Percentiles rank a stretch among this genome's conserved stretches.
Evolutionary conservation across 2,113 vertebrate species (phyloP).

Genomic region (Anser brachyrhynchus): DNA sequence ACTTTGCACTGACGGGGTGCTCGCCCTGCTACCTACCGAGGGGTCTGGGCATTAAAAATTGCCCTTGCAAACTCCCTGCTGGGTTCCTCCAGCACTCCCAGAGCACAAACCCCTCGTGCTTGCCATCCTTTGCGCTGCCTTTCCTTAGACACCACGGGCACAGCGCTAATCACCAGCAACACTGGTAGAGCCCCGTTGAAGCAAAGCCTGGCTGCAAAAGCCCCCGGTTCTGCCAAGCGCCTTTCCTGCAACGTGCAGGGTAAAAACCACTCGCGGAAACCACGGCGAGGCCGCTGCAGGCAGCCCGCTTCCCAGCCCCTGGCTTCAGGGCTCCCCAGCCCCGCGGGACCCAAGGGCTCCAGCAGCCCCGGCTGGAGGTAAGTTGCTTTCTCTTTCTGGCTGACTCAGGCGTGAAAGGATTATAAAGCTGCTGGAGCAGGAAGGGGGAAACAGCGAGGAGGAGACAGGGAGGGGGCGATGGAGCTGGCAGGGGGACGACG

Average conservation of each 20-base stretch:
- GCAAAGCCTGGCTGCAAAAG: background rate
- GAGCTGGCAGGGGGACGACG: fast-evolving
- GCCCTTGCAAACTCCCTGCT: fast-evolving
- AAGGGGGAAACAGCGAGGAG: fast-evolving
- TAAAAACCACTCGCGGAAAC: background rate
- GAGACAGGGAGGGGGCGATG: background rate
- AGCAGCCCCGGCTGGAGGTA: background rate
- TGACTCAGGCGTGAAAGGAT: background rate
- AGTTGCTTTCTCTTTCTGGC: fast-evolving
- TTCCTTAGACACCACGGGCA: background rate
- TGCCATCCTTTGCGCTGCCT: fast-evolving
- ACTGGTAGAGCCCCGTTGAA: background rate
- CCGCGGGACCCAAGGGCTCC: fast-evolving
- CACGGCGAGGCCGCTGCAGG: fast-evolving
- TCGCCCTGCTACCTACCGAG: fast-evolving
- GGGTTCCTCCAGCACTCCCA: background rate
- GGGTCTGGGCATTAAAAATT: fast-evolving
- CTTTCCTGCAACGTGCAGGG: background rate
- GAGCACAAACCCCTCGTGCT: background rate
- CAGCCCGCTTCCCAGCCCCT: background rate
- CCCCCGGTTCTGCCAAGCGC: background rate
- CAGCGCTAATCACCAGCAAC: background rate
- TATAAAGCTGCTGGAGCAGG: background rate
- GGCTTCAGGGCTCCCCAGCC: background rate
- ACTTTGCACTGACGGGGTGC: background rate